Evolutionary conservation across 2,113 vertebrate genomes (phyloP).

Genomic region (Buteo buteo): DNA sequence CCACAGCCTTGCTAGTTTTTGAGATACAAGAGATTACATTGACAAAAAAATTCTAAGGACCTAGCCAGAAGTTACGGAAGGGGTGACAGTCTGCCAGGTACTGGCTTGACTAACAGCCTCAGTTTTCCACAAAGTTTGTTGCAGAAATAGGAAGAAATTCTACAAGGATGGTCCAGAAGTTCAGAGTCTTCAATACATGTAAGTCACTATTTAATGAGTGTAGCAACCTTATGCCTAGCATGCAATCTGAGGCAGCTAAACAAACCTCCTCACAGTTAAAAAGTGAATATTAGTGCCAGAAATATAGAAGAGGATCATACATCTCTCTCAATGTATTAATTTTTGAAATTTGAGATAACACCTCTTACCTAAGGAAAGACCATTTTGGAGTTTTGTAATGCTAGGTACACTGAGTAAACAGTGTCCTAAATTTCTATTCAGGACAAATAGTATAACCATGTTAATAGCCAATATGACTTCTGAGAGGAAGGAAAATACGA

Average conservation of each 20-base stretch:
- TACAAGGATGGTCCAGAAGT: not conserved
- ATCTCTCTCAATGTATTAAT: not conserved
- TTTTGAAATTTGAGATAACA: not conserved
- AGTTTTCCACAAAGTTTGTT: not conserved
- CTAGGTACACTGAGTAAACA: not conserved
- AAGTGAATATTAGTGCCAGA: not conserved
- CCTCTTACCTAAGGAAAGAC: not conserved
- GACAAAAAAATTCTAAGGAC: not conserved
- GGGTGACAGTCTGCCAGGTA: not conserved
- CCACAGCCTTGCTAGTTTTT: not conserved
- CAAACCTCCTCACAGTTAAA: not conserved
- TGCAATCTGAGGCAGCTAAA: not conserved
- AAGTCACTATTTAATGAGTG: not conserved
- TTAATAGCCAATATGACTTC: not conserved
- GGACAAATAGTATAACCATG: not conserved
- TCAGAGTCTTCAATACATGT: not conserved
- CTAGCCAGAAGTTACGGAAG: not conserved
- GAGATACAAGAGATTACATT: not conserved
- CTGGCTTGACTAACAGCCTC: not conserved
- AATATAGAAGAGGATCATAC: not conserved
- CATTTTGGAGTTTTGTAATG: not conserved
- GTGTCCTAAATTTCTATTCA: not conserved
- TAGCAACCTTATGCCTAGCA: not conserved
- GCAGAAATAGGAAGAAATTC: not conserved
- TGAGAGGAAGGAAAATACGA: slow-evolving; percentile 1